Base-by-base conservation (phyloP, 1,140 invertebrate species). In the Papilio polyxenes region DNA sequence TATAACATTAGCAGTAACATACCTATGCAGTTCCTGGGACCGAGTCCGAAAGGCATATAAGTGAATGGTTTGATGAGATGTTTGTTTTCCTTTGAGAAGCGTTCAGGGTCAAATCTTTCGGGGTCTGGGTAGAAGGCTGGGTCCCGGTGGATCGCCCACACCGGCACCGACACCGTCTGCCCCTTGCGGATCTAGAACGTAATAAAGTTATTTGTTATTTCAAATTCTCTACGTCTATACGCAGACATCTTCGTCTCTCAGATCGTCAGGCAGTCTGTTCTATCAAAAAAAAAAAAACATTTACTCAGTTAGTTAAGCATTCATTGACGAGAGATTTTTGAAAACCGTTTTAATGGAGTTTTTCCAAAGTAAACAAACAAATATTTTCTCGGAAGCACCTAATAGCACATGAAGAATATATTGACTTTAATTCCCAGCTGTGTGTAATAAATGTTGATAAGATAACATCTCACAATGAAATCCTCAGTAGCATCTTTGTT, bases 21-120 rank as follows among this genome's bases (percentile, higher is more conserved):
- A 92, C 90, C 96, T 74, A 96, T 95, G 86, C 96, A 97, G 85
- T 95, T 96, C 40, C 96, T 91, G 6, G 95, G 96, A 11, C 96
- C 96, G 17, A 93, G 53, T 3, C 96, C 96, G 84, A 97, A 97
- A 0, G 96, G 96, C 82, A 95, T 87, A 81, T 95, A 96, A 1
- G 94, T 89, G 53, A 91, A 94, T 0, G 93, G 93, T 7, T 93
- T 86, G 75, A 95, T 93, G 8, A 93, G 90, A 8, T 91, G 85
- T 53, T 93, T 94, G 84, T 96, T 95, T 76, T 95, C 93, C 5
- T 95, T 94, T 23, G 91, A 94, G 76, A 96, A 96, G 40, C 96
- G 88, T 77, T 96, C 95, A 0, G 96, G 96, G 85, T 95, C 92
- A 75, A 96, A 96, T 79, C 93, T 94, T 0, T 88, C 85, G 1